Base-by-base conservation (phyloP, 2,113 vertebrate genomes). In the Hiodon alosoides region DNA sequence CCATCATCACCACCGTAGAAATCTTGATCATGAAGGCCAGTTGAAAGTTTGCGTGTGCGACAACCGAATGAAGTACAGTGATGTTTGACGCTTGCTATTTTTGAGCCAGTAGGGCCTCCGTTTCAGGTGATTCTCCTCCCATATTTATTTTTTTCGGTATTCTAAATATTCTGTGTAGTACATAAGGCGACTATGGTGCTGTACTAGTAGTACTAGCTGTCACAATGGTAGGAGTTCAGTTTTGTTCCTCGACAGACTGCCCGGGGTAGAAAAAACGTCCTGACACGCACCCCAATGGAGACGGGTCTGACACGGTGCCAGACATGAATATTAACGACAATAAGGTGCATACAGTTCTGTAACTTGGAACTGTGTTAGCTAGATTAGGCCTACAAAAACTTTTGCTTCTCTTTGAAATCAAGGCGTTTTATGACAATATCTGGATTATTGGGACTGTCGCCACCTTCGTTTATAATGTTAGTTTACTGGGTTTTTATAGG, bases 61-160 rank as follows among this genome's bases (percentile, higher is more conserved):
- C 31, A 31, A 31, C 31, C 0, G 31, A 31, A 31, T 31, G 31
- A 31, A 31, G 31, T 31, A 31, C 31, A 31, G 31, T 31, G 31
- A 31, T 31, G 31, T 31, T 0, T 31, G 31, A 31, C 31, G 31
- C 31, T 31, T 31, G 78, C 6, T 14, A 50, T n/a, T 2, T 0
- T 69, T 79, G 92, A 75, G 5, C 86, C 83, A 75, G 55, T 74
- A n/a, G 88, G 88, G 91, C 85, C 90, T 90, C 95, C 94, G 92
- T 94, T 82, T 79, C 92, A 93, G 92, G 86, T 93, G 93, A 90
- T 90, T 90, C 52, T 70, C 53, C 69, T 4, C 79, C 81, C 84
- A 84, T 77, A 2, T 61, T 70, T 69, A 17, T 70, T 70, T 76
- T 62, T 46, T 52, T 71, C 55, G 70, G 57, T 4, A 59, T 47